A percentile compares a stretch with the other conserved stretches of the same genome.
These are phyloP conservation scores for Ceratina calcarata DNA, from an alignment of 1,140 invertebrate species.

Conservation along the genomic window DNA sequence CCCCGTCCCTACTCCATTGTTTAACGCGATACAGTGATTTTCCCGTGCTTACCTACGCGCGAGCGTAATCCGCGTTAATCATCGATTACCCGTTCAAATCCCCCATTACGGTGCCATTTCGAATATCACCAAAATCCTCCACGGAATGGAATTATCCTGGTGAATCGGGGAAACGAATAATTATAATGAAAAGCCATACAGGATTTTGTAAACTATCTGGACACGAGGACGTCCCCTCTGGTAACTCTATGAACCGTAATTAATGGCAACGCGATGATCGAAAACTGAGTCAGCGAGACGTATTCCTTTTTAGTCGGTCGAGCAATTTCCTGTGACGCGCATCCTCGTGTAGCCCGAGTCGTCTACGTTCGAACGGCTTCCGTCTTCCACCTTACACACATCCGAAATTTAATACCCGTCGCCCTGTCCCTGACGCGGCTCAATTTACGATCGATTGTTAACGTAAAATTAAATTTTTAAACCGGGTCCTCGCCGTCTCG, in stretches of 20 bases:
- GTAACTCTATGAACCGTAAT: background rate
- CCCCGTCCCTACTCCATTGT: background rate
- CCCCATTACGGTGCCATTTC: constrained; percentile 1
- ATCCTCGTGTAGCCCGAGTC: background rate
- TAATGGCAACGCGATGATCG: constrained; percentile 6
- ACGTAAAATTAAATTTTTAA: constrained; percentile 30
- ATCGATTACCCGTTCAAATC: constrained; percentile 41
- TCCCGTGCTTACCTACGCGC: constrained; percentile 21
- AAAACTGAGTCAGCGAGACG: constrained; percentile 40
- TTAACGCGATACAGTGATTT: constrained; percentile 32
- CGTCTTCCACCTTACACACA: constrained; percentile 37
- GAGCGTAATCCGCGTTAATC: constrained; percentile 28
- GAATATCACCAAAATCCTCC: background rate
- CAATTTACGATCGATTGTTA: constrained; percentile 52
- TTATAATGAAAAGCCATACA: too few relatives aligned
- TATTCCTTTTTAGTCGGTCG: constrained; percentile 33
- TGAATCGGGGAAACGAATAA: too few relatives aligned
- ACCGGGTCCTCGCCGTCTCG: background rate
- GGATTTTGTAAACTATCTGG: too few relatives aligned
- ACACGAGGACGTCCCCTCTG: too few relatives aligned
- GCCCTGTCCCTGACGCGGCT: background rate
- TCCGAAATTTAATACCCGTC: constrained; percentile 49
- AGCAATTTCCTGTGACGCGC: constrained; percentile 52
- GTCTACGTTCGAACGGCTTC: constrained; percentile 49
- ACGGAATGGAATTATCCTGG: too few relatives aligned